phyloP scores from a whole-genome alignment of 2,113 vertebrate genomes.

The Alexandromys fortis region DNA sequence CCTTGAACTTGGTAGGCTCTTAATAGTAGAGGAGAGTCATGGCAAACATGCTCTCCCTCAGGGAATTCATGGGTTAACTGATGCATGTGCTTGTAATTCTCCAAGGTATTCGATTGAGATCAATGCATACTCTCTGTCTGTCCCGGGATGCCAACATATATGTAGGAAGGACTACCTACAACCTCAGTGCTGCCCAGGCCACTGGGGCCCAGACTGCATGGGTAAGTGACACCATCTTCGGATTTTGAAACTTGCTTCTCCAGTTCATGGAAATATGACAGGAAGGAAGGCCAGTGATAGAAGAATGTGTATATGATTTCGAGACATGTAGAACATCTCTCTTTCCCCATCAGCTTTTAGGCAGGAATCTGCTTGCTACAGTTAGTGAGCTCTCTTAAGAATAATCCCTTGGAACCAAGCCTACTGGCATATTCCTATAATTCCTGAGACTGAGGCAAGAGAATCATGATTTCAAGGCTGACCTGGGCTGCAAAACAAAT shows the following conservation, averaged over 20 bases:
- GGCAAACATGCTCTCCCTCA: not conserved
- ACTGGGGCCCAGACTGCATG: conserved; percentile 88
- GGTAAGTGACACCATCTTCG: conserved; percentile 77
- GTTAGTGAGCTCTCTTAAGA: not conserved
- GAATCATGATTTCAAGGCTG: not conserved
- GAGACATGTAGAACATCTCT: not conserved
- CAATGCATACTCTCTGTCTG: conserved; percentile 61
- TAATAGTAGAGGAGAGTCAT: not conserved
- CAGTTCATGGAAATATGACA: not conserved
- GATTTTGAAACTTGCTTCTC: not conserved
- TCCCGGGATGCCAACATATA: conserved; percentile 85
- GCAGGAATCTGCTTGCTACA: conserved; percentile 23
- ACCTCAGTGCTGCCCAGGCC: conserved; percentile 86
- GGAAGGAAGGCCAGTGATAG: not conserved
- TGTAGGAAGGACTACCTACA: conserved; percentile 82
- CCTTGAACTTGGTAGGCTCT: not conserved
- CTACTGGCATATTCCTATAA: not conserved
- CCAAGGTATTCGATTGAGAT: conserved; percentile 82
- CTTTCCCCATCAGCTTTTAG: conserved; percentile 24
- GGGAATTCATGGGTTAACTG: not conserved
- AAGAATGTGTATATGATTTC: not conserved
- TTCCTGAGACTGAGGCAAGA: not conserved
- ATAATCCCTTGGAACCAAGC: not conserved
- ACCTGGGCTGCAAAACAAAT: not conserved
- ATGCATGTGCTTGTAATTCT: not conserved